Conservation (phyloP, 2,888 invertebrate genomes). For the Cetonia aurata region DNA sequence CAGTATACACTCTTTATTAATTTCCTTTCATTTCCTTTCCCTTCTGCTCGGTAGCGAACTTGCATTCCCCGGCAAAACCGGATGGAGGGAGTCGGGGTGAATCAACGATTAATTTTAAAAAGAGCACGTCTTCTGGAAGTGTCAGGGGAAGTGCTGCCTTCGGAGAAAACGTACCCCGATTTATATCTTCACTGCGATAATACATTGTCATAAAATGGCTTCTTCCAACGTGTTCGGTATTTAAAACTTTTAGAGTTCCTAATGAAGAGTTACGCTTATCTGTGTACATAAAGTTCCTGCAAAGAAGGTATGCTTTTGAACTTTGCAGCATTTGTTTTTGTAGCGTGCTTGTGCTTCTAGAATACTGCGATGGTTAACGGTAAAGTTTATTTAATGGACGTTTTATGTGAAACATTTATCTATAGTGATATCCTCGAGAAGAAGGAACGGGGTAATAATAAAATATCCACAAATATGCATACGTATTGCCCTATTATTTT, state of each 20-base stretch:
- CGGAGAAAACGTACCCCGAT: slow-evolving; percentile 15
- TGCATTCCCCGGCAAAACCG: neutral
- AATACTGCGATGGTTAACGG: neutral
- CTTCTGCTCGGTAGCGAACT: neutral
- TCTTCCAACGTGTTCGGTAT: slow-evolving; percentile 23
- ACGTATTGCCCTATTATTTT: too few species aligned
- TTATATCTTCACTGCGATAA: slow-evolving; percentile 16
- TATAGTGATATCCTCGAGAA: too few species aligned
- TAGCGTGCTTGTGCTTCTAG: slow-evolving; percentile 1
- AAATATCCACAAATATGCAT: too few species aligned
- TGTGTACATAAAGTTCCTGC: neutral
- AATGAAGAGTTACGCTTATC: neutral
- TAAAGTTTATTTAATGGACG: neutral
- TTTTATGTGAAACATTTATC: neutral
- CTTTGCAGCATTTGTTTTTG: slow-evolving; percentile 14
- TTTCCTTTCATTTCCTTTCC: neutral
- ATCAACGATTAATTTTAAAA: slow-evolving; percentile 16
- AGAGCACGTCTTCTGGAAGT: slow-evolving; percentile 11
- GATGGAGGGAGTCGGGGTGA: neutral
- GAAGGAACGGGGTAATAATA: too few species aligned
- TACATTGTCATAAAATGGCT: slow-evolving; percentile 7
- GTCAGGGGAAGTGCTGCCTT: neutral
- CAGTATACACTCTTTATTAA: slow-evolving; percentile 2
- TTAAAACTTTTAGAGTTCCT: slow-evolving; percentile 14
- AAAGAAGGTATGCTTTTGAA: slow-evolving; percentile 12